Percentiles rank a stretch among this genome's conserved stretches.
Conservation (phyloP, 2,113 vertebrate species). For the Eira barbara region DNA sequence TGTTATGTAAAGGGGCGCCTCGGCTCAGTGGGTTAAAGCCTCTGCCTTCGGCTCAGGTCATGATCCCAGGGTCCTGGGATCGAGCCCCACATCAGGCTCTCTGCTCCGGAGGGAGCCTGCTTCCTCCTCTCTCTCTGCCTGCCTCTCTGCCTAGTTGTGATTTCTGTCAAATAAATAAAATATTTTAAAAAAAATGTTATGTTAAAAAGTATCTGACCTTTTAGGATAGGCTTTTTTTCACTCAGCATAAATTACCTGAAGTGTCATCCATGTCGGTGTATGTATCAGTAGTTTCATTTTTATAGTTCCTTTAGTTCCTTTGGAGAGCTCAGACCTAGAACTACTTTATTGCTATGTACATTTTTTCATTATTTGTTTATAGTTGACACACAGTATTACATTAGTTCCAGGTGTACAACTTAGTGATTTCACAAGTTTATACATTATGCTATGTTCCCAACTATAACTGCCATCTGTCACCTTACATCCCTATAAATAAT, state of each 20-base stretch:
- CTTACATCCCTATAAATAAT: background rate
- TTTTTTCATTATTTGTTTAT: background rate
- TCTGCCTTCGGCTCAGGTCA: too few relatives aligned
- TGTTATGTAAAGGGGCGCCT: background rate
- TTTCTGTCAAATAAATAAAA: too few relatives aligned
- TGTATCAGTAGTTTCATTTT: background rate
- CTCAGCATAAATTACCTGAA: background rate
- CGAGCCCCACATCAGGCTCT: too few relatives aligned
- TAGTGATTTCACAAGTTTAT: background rate
- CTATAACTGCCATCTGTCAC: background rate
- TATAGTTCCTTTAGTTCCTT: background rate
- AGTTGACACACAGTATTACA: background rate
- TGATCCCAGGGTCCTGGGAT: too few relatives aligned
- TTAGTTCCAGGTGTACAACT: background rate
- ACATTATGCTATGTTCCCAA: background rate
- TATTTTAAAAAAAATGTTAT: background rate
- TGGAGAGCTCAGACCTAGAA: background rate
- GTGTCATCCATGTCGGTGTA: background rate
- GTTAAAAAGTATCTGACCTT: background rate
- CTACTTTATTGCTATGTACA: background rate
- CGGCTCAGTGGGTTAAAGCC: too few relatives aligned
- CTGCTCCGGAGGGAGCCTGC: too few relatives aligned
- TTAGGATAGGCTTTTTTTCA: background rate
- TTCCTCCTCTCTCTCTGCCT: too few relatives aligned
- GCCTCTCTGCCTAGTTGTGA: too few relatives aligned